These are phyloP conservation scores for Stegana nigrithorax DNA, from an alignment of 2,888 invertebrate species.

Conservation along the genomic window DNA sequence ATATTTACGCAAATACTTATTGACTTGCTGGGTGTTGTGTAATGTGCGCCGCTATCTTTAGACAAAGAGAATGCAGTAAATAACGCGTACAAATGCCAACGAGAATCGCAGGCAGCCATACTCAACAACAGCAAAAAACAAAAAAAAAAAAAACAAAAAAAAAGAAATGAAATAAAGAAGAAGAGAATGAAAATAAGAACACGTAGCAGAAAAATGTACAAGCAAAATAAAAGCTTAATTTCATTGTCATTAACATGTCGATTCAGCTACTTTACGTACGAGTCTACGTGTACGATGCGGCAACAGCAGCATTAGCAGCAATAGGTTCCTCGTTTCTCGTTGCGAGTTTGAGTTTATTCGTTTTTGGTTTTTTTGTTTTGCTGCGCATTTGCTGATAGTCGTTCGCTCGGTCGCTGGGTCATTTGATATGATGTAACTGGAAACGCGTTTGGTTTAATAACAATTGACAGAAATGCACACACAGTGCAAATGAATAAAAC, in stretches of 20 bases:
- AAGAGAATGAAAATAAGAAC: too few relatives aligned
- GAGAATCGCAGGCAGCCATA: too few relatives aligned
- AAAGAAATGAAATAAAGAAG: conserved; percentile 10
- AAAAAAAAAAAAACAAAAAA: neutral
- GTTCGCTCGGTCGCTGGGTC: too few relatives aligned
- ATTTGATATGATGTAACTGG: neutral
- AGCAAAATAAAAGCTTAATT: conserved; percentile 23
- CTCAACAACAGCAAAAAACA: neutral
- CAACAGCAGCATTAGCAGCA: too few relatives aligned
- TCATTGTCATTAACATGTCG: conserved; percentile 53
- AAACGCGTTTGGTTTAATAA: neutral
- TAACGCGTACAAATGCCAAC: conserved; percentile 7
- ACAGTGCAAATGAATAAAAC: too few relatives aligned
- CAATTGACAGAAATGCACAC: conserved; percentile 3
- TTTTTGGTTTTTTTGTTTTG: too few relatives aligned
- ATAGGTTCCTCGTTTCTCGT: too few relatives aligned
- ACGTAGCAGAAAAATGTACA: neutral
- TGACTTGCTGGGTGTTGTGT: conserved; percentile 15
- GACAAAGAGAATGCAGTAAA: conserved; percentile 39
- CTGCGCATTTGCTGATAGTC: too few relatives aligned
- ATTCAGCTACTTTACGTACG: conserved; percentile 41
- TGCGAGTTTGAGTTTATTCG: too few relatives aligned
- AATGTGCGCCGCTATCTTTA: neutral
- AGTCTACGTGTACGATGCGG: too few relatives aligned
- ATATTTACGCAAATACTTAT: conserved; percentile 16